Conservation (phyloP, 2,113 vertebrate species). For the Microcebus ravelobensis region DNA sequence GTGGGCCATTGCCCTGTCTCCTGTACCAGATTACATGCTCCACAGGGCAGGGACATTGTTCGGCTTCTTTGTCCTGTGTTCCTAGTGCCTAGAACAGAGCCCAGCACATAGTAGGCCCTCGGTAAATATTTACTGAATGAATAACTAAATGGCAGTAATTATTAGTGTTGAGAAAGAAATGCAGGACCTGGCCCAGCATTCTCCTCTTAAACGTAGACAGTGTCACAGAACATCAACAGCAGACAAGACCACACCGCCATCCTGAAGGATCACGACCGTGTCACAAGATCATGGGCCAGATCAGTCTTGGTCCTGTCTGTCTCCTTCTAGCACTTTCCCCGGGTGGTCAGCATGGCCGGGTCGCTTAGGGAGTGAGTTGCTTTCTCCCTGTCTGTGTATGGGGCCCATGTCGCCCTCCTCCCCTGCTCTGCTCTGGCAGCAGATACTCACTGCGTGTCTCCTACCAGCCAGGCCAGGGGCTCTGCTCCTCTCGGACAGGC, state of each 20-base stretch:
- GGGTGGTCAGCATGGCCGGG: background rate
- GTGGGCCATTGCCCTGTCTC: background rate
- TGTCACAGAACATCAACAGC: background rate
- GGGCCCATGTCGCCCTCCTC: accelerated
- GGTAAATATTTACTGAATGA: background rate
- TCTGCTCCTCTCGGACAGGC: accelerated
- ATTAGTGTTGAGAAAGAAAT: background rate
- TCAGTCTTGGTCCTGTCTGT: background rate
- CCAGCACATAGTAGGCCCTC: background rate
- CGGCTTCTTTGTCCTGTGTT: background rate
- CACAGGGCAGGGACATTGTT: background rate
- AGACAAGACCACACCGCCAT: no score
- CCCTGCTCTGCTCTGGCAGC: background rate
- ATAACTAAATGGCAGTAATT: background rate
- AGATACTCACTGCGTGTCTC: background rate
- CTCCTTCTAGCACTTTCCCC: background rate
- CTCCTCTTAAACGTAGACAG: background rate
- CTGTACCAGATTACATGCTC: background rate
- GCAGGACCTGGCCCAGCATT: background rate
- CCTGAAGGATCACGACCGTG: background rate
- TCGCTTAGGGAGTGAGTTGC: background rate
- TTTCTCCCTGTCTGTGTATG: background rate
- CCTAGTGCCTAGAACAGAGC: background rate
- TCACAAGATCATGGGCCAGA: background rate
- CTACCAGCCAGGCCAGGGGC: no score